Conservation (phyloP, 2,113 vertebrate species). For the Heloderma charlesbogerti region DNA sequence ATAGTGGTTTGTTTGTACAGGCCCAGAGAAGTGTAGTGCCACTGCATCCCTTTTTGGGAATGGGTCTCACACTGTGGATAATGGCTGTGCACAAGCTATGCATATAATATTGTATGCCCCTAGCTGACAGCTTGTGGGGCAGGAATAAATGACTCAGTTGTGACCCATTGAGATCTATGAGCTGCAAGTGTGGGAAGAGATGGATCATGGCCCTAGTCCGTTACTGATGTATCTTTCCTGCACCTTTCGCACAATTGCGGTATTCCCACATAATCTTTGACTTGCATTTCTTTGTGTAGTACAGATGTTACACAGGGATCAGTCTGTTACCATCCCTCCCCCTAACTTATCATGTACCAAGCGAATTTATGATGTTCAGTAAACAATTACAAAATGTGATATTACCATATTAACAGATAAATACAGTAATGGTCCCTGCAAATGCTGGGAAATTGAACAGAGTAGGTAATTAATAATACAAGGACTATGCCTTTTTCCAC, state of each 20-base stretch:
- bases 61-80: background rate
- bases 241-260: background rate
- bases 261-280: background rate
- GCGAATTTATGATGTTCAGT: slow-evolving; percentile 11
- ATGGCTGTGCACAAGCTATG: background rate
- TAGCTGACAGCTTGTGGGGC: background rate
- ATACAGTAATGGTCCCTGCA: slow-evolving; percentile 16
- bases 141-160: background rate
- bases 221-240: background rate
- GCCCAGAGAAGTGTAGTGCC: background rate
- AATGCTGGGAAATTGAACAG: slow-evolving; percentile 25
- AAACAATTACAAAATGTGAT: slow-evolving; percentile 21
- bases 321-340: background rate
- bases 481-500: background rate
- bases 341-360: background rate
- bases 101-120: background rate
- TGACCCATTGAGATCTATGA: background rate
- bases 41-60: background rate
- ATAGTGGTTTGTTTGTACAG: background rate
- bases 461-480: slow-evolving; percentile 23
- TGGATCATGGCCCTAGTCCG: background rate
- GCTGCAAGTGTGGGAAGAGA: background rate
- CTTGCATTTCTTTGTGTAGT: background rate
- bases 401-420: slow-evolving; percentile 26
- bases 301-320: background rate